These are phyloP conservation scores for Portevinia maculata DNA, from an alignment of 2,888 invertebrate genomes.

Conservation along the genomic window DNA sequence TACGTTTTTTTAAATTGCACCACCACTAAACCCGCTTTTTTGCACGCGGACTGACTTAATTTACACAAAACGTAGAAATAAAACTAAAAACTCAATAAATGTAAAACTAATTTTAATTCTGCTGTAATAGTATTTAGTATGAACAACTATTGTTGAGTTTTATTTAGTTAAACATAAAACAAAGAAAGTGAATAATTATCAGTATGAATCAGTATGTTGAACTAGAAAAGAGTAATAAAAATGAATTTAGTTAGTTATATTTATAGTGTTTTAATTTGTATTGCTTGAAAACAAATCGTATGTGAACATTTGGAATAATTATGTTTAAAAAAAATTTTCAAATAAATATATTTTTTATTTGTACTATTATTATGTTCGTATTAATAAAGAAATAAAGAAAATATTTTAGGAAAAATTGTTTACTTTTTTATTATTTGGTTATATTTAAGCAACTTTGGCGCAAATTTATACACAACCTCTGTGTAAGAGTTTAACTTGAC, in stretches of 20 bases:
- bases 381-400: conserved; percentile 60
- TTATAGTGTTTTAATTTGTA: conserved; percentile 40
- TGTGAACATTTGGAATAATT: conserved; percentile 25
- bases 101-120: conserved; percentile 47
- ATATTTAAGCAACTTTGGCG: too few species aligned
- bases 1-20: conserved; percentile 43
- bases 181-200: conserved; percentile 15
- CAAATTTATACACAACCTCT: too few species aligned
- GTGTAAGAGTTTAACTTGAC: too few species aligned
- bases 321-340: conserved; percentile 34
- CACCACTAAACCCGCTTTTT: conserved; percentile 65
- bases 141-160: conserved; percentile 24
- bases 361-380: conserved; percentile 60
- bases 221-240: conserved; percentile 48
- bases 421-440: too few species aligned
- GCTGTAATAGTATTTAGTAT: conserved; percentile 47
- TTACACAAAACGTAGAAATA: conserved; percentile 42
- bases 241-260: conserved; percentile 32
- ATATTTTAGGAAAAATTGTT: conserved; percentile 47
- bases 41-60: conserved; percentile 72
- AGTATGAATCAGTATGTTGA: too few species aligned
- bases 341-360: conserved; percentile 64
- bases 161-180: not conserved
- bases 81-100: conserved; percentile 15
- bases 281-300: conserved; percentile 18